Base-by-base conservation (phyloP, 2,888 invertebrate species). In the Gymnoscelis rufifasciata region DNA sequence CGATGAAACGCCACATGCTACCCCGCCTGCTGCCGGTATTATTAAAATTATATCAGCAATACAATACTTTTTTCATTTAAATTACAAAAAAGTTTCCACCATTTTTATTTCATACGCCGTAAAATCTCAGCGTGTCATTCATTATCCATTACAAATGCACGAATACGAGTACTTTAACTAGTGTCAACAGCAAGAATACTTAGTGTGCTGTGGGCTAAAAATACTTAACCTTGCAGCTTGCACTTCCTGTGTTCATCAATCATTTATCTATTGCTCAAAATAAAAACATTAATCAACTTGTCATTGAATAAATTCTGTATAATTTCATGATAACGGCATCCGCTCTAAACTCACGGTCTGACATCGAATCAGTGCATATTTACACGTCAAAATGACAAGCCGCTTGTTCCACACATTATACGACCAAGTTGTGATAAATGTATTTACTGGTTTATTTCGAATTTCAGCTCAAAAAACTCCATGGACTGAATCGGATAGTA, bases 1-100 rank as follows among this genome's bases (percentile, higher is more conserved):
- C 58, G 81, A 86, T 51, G 88, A 87, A 67, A 88, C 88, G 15
- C 88, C 88, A 38, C 88, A 88, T 38, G 88, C 88, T 1, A 88
- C 88, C 43, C 86, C 88, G 38, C 87, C 87, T 61, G 87, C 87
- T 44, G 81, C 80, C 68, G 82, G 84, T 86, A 76, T 41, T 1
- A 35, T 5, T 19, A 19, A 5, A 2, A 33, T 19, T 10, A 11
- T 19, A 15, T n/a, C 0, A 11, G 19, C 19, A n/a, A n/a, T n/a
- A n/a, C n/a, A n/a, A n/a, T n/a, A n/a, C n/a, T n/a, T n/a, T n/a
- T n/a, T n/a, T n/a, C n/a, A n/a, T n/a, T n/a, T n/a, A n/a, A n/a
- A n/a, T n/a, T n/a, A n/a, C n/a, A n/a, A n/a, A n/a, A n/a, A n/a
- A n/a, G n/a, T n/a, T n/a, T n/a, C n/a, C n/a, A n/a, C n/a, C n/a